Base-by-base conservation (phyloP, 2,888 invertebrate genomes). In the Horisme vitalbata region DNA sequence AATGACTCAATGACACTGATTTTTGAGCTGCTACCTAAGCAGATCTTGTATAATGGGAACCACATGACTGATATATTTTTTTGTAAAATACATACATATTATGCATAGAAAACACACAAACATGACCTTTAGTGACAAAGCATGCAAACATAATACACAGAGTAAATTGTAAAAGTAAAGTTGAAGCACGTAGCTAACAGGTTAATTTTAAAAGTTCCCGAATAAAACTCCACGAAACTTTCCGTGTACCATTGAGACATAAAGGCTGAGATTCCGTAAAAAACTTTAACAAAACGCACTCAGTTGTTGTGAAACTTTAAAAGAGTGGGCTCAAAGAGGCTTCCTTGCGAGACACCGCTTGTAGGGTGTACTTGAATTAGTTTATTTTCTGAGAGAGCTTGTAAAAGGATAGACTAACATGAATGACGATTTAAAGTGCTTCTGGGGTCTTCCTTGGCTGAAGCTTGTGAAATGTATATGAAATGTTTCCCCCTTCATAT, bases 121-220 rank as follows among this genome's bases (percentile, higher is more conserved):
- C n/a, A 18, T 18, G 6, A 18, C 6, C 18, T 18, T 6, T 6
- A 18, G 4, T 18, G 18, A 5, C 18, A 18, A 18, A 13, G 28
- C 7, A 7, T 9, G 15, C 4, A 9, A 9, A 6, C 15, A 15
- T 26, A 36, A 36, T 26, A 27, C 13, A n/a, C 24, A 10, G 9
- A 28, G 37, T 28, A 28, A 28, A 37, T 28, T 28, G 37, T 8
- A 10, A 15, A 10, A 13, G 7, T 10, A 21, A 21, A 12, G 12
- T 23, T n/a, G 20, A 18, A 20, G n/a, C 32, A 32, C 32, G 32
- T 32, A 32, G 10, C 60, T 60, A 68, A 70, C 68, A 70, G 76
- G 75, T 71, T 76, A 75, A 78, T 76, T 76, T 68, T 49, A 55
- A 45, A 72, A 73, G 62, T 76, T 67, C 61, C 50, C 58, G 62